Conservation (phyloP, 2,113 vertebrate genomes). For the Anguilla japonica region DNA sequence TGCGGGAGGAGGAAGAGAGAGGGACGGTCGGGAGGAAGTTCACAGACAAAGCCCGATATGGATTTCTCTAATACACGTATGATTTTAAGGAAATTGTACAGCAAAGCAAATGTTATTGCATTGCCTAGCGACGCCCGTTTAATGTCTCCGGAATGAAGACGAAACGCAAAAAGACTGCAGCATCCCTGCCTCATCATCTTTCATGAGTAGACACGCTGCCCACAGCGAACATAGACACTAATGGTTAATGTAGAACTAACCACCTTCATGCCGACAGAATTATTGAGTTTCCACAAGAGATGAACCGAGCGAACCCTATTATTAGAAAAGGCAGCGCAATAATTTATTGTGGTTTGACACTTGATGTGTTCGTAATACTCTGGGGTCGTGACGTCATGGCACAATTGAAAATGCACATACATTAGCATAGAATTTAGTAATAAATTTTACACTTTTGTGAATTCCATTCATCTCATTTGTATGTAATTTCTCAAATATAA, state of each 20-base stretch:
- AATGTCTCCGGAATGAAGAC: background rate
- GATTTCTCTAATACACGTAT: background rate
- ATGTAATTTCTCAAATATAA: background rate
- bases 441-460: background rate
- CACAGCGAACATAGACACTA: background rate
- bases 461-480: background rate
- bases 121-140: background rate
- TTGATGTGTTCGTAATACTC: constrained; percentile 32
- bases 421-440: constrained; percentile 29
- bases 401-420: constrained; percentile 39
- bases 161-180: background rate
- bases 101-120: background rate
- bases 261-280: background rate
- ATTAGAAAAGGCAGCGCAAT: background rate
- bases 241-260: background rate
- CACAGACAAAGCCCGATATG: background rate
- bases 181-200: background rate
- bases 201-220: background rate
- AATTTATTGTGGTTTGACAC: constrained; percentile 21
- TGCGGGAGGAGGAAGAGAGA: background rate
- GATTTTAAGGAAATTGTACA: background rate
- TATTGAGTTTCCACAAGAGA: background rate
- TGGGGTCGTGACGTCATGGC: constrained; percentile 15
- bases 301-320: background rate
- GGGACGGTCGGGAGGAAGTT: background rate